Evolutionary conservation across 2,113 vertebrate species (phyloP), one percentile per base, ranked within the genome.

Genomic region (Eulacestoma nigropectus): DNA sequence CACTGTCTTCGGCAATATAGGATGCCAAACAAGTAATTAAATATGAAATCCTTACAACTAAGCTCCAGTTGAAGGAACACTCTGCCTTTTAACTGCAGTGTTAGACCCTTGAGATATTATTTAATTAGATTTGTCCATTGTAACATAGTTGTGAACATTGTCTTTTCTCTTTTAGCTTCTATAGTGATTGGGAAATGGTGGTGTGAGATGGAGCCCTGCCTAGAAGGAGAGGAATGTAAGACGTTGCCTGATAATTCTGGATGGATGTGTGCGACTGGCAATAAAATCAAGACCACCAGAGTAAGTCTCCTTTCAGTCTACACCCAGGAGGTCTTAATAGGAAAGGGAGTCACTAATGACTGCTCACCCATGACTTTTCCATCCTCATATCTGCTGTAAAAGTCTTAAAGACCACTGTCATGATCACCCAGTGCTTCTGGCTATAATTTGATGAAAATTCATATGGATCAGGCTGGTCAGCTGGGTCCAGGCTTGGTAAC

Each of bases 131-230:
- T 84, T 91, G 64, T 69, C 86, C n/a, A 1, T 46, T 80, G 30
- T 84, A 64, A 84, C 72, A 8, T 1, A 46, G 68, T 41, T 90
- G 35, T 93, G 85, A 95, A 95, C 37, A 1, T 26, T 89, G 12
- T 95, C 92, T 82, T 96, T 87, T 96, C 88, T 96, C 92, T 95
- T 91, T 52, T 91, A 99, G 99, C 99, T 67, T 99, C 99, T 97
- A 99, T 99, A 96, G 99, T 99, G 96, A 99, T 99, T 97, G 99
- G 99, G 82, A 99, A 99, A 90, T 99, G 99, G 99, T 99, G 99
- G 99, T 99, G 99, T 97, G 99, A 99, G 98, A 99, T 99, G 99
- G 99, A 99, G 89, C 99, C 99, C 13, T 99, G 99, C 97, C 98
- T 99, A 97, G 99, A 99, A 96, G 99, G 99, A 97, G 99, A 99